Evolutionary conservation across 1,140 invertebrate species (phyloP).

Genomic region (Apis florea): DNA sequence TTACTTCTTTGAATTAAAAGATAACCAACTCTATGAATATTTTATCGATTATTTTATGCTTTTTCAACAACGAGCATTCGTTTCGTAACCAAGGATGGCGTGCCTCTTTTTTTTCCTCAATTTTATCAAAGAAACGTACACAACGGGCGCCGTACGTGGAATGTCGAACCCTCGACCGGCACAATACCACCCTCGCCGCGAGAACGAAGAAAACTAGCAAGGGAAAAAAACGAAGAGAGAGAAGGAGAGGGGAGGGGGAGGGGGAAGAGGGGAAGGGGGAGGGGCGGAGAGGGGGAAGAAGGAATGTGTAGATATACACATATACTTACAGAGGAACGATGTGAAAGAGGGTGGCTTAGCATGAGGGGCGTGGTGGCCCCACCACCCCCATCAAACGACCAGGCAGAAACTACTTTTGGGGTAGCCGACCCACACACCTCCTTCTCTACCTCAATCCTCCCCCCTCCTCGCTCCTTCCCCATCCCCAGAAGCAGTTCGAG

Average conservation of each 20-base stretch:
- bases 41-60: background rate
- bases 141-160: constrained; percentile 27
- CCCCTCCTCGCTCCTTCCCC: background rate
- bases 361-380: constrained; percentile 57
- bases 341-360: constrained; percentile 59
- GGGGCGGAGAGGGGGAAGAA: background rate
- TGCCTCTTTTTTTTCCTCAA: background rate
- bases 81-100: background rate
- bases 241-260: background rate
- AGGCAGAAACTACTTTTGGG: constrained; percentile 58
- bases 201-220: constrained; percentile 15
- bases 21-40: background rate
- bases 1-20: background rate
- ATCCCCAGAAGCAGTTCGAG: constrained; percentile 17
- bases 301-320: constrained; percentile 20
- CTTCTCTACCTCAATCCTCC: constrained; percentile 37
- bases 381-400: constrained; percentile 44
- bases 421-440: constrained; percentile 45
- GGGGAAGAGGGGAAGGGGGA: background rate
- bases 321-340: constrained; percentile 39
- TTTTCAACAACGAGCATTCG: constrained; percentile 1
- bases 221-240: background rate
- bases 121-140: constrained; percentile 41
- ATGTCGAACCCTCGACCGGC: constrained; percentile 40
- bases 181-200: constrained; percentile 48